Conservation (phyloP, 2,797 vertebrate genomes). For the Amblyraja radiata region DNA sequence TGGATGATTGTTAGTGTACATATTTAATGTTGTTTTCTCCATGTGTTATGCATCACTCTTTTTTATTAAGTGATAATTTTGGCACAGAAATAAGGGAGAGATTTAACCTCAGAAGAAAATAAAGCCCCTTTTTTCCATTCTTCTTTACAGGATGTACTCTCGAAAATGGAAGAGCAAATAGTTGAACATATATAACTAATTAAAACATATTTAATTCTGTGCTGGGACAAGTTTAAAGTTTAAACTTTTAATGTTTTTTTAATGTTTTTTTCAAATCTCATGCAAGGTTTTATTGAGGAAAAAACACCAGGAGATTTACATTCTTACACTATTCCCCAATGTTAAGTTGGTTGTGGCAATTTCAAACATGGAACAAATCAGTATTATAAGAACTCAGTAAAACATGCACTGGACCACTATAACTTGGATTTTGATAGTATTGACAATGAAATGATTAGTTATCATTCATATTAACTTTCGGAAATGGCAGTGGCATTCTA, state of each 20-base stretch:
- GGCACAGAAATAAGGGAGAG: neutral
- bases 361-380: neutral
- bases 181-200: neutral
- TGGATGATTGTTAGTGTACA: neutral
- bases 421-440: no score
- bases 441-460: no score
- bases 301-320: neutral
- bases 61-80: neutral
- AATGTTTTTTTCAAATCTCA: neutral
- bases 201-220: neutral
- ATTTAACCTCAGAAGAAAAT: neutral
- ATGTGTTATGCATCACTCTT: neutral
- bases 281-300: neutral
- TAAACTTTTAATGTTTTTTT: no score
- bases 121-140: neutral
- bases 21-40: constrained; percentile 4
- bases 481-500: no score
- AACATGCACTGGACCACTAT: neutral
- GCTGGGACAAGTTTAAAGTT: neutral
- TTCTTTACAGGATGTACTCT: neutral
- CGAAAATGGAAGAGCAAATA: neutral
- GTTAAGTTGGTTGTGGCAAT: neutral
- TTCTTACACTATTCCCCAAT: neutral
- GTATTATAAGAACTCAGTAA: neutral
- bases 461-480: no score